Base-by-base conservation (phyloP, 2,888 invertebrate genomes). In the Drosophila vallismaia region DNA sequence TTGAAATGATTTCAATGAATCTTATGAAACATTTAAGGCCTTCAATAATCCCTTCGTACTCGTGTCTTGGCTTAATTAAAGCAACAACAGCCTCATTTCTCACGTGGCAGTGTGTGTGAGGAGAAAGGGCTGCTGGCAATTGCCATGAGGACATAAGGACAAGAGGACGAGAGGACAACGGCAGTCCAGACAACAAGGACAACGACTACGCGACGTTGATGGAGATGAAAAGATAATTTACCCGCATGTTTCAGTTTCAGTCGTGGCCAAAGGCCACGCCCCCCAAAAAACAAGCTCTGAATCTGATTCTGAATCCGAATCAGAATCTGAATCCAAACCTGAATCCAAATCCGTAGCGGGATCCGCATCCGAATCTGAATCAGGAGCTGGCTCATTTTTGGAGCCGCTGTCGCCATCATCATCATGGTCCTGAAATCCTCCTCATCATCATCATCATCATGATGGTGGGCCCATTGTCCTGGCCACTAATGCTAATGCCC, bases 191-290 rank as follows among this genome's bases (percentile, higher is more conserved):
- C 51, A 59, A 46, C 31, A 26, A 50, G 42, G 71, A 66, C 26
- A 45, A 56, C 28, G 64, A 73, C 71, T 76, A 62, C 19, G 24
- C 46, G 55, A 67, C 62, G 55, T 56, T 68, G 64, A 72, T 71
- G 75, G 71, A 85, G 86, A 81, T 85, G 84, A 84, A 86, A 84
- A 84, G 86, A 86, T 85, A 85, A 85, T 85, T 85, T 84, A 85
- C 86, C 85, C 85, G 82, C 84, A 86, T 85, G 81, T 79, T 71
- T 70, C 68, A 68, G 54, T 77, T 72, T 71, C 77, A 76, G 60
- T 5, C 42, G 1, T 14, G 14, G 9, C 1, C 42, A 53, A 48
- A 44, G 52, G 67, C 53, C 64, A 68, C 67, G 66, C 75, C 66
- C 76, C 49, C 53, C 60, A 33, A 53, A 29, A 7, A 14, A 48